Evolutionary conservation across 2,888 invertebrate genomes (phyloP).

Genomic region (Scotopteryx bipunctaria): DNA sequence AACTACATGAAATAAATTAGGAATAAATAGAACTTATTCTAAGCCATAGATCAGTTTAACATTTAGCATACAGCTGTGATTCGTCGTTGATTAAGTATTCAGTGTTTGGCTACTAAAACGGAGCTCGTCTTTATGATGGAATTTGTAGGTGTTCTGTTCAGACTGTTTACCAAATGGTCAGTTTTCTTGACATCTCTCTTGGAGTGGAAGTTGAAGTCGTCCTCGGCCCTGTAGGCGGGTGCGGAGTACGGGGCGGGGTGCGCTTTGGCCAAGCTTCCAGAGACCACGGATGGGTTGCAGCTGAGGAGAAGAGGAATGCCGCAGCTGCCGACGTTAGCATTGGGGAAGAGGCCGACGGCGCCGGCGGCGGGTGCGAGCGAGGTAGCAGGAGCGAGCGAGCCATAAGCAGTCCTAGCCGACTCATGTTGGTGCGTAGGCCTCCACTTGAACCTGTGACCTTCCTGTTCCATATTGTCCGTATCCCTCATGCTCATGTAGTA

Average conservation of each 20-base stretch:
- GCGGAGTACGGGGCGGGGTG: conserved; percentile 50
- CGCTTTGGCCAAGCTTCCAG: conserved; percentile 64
- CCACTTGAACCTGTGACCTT: conserved; percentile 52
- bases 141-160: conserved; percentile 32
- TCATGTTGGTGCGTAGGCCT: conserved; percentile 47
- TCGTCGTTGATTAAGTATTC: neutral
- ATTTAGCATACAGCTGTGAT: conserved; percentile 3
- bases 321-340: conserved; percentile 67
- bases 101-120: conserved; percentile 36
- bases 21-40: conserved; percentile 29
- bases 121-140: conserved; percentile 40
- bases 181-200: conserved; percentile 62
- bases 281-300: conserved; percentile 70
- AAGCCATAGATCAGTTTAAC: conserved; percentile 14
- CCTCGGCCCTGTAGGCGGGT: conserved; percentile 60
- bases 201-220: conserved; percentile 59
- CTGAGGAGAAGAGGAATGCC: conserved; percentile 72
- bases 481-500: conserved; percentile 52
- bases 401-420: conserved; percentile 53
- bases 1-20: conserved; percentile 30
- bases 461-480: conserved; percentile 42
- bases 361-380: conserved; percentile 28
- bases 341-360: conserved; percentile 69
- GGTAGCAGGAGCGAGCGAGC: conserved; percentile 39
- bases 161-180: conserved; percentile 33